Evolutionary conservation across 2,797 vertebrate species (phyloP), one percentile per base, ranked within the genome.

Genomic region (Darevskia mixta): DNA sequence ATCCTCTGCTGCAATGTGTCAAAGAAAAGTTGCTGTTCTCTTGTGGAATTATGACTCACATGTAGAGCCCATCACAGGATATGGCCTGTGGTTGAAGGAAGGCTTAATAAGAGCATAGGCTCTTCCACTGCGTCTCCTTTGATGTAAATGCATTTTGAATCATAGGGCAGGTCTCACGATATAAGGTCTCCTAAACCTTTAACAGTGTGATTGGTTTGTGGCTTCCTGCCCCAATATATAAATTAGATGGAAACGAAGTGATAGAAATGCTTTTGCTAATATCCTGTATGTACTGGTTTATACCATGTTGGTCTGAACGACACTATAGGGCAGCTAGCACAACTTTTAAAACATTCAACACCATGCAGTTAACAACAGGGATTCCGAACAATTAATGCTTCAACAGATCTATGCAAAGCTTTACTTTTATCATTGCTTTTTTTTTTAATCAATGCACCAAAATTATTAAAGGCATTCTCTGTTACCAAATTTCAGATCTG

Each of bases 401-500:
- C 66, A 43, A 49, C 29, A 61, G 29, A 84, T 84, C n/a, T 72
- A 72, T 61, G 11, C 9, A 61, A 35, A 55, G 85, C 72, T 58
- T 87, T 29, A 9, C 55, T 49, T 81, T 91, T 61, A 61, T 2
- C 58, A 61, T 1, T 61, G 58, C 18, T 23, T 43, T 43, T 43
- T 43, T 43, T 43, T 41, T 5, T 5, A 41, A 55, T 6, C 58
- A n/a, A 71, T 29, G 55, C 43, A 78, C 84, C 15, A 82, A 38
- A 86, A 38, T 18, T 72, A 82, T 4, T n/a, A 17, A 0, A n/a
- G 82, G 2, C 17, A 38, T 32, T 85, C 4, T 77, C 27, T 87
- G 97, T 97, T 95, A 99, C 98, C 98, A 85, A 98, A 97, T 88
- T 97, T 98, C 91, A 98, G 97, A 88, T 99, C 98, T 0, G 98